phyloP scores from a whole-genome alignment of 1,140 invertebrate species.

The Pinna nobilis region DNA sequence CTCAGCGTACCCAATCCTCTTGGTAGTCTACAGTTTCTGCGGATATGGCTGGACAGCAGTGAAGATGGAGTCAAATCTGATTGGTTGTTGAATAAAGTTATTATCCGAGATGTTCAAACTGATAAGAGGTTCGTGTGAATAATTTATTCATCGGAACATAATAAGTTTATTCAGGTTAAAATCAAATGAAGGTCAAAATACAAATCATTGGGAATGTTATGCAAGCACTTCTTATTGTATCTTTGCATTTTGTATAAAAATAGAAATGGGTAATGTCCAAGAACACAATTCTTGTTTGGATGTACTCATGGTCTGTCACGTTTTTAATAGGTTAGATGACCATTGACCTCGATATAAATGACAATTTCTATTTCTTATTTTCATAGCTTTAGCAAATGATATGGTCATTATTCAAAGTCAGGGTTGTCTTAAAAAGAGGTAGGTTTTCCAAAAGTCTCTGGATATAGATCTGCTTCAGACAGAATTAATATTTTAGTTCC shows the following conservation, averaged over 20 bases:
- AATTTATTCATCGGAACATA: too few relatives aligned
- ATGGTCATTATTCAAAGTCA: too few relatives aligned
- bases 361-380: too few relatives aligned
- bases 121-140: constrained; percentile 16
- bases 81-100: constrained; percentile 76
- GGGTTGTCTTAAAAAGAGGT: too few relatives aligned
- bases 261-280: neutral
- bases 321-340: too few relatives aligned
- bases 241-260: neutral
- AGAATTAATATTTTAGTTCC: neutral
- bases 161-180: too few relatives aligned
- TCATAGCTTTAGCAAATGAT: too few relatives aligned
- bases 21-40: constrained; percentile 74
- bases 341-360: too few relatives aligned
- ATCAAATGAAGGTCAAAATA: neutral
- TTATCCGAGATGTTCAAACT: constrained; percentile 75
- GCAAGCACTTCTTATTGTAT: neutral
- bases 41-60: constrained; percentile 77
- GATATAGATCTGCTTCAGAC: neutral
- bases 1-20: constrained; percentile 74
- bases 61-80: constrained; percentile 73
- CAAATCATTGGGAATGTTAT: neutral
- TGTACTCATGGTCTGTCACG: neutral
- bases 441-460: neutral
- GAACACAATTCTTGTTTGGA: neutral